These are phyloP conservation scores for Erythrocebus patas DNA, from an alignment of 2,113 vertebrate species.

Conservation along the genomic window DNA sequence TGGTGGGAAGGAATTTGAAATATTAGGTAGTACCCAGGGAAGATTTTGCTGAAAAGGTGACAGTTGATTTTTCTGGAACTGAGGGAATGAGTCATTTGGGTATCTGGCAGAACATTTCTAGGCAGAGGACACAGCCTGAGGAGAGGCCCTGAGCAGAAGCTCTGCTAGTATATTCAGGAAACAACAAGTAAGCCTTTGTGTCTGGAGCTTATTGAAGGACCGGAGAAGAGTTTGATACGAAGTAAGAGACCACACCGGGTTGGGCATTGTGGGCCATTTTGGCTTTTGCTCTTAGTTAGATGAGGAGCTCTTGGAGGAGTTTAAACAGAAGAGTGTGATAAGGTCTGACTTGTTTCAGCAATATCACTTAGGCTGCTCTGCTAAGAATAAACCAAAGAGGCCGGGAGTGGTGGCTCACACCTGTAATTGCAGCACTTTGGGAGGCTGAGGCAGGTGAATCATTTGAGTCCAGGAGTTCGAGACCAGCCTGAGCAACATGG, in stretches of 20 bases:
- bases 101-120: background rate
- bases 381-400: background rate
- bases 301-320: background rate
- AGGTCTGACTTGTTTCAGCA: background rate
- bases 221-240: background rate
- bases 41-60: background rate
- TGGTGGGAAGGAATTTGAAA: background rate
- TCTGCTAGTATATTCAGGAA: background rate
- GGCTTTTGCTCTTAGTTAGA: background rate
- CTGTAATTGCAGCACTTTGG: too few species aligned
- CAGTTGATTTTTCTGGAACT: background rate
- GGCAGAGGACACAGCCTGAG: background rate
- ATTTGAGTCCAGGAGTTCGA: too few species aligned
- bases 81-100: background rate
- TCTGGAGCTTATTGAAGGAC: background rate
- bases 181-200: background rate
- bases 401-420: too few species aligned
- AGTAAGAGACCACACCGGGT: background rate
- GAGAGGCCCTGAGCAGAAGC: background rate
- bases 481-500: too few species aligned
- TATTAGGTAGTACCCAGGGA: background rate
- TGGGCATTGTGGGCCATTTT: background rate
- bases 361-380: background rate
- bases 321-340: background rate
- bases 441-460: too few species aligned